phyloP scores from a whole-genome alignment of 2,888 invertebrate genomes.

The Callosobruchus maculatus region DNA sequence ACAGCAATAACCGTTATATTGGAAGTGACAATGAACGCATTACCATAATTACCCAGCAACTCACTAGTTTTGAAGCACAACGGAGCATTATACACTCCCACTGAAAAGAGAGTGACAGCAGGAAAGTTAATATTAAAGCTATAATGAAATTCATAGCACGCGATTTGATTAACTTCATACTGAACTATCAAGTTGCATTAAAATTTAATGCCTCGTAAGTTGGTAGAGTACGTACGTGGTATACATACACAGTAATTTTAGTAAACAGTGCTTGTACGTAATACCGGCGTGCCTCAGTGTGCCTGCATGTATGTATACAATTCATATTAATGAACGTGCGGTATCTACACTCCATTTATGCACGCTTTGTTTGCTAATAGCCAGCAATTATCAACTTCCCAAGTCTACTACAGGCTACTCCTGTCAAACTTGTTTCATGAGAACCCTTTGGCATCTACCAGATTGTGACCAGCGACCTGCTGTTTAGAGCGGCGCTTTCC shows the following conservation, averaged over 20 bases:
- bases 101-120: neutral
- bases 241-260: neutral
- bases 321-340: neutral
- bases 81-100: neutral
- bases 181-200: neutral
- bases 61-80: neutral
- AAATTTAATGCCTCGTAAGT: neutral
- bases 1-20: neutral
- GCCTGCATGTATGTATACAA: neutral
- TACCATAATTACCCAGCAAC: neutral
- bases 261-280: neutral
- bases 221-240: neutral
- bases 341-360: neutral
- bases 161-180: neutral
- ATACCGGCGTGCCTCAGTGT: neutral
- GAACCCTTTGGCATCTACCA: no score
- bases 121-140: neutral
- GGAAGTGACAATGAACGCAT: neutral
- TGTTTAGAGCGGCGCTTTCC: no score
- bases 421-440: neutral
- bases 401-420: neutral
- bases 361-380: neutral
- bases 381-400: neutral
- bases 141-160: neutral
- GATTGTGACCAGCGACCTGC: no score